Conservation (phyloP, 2,113 vertebrate species). For the Equus quagga region DNA sequence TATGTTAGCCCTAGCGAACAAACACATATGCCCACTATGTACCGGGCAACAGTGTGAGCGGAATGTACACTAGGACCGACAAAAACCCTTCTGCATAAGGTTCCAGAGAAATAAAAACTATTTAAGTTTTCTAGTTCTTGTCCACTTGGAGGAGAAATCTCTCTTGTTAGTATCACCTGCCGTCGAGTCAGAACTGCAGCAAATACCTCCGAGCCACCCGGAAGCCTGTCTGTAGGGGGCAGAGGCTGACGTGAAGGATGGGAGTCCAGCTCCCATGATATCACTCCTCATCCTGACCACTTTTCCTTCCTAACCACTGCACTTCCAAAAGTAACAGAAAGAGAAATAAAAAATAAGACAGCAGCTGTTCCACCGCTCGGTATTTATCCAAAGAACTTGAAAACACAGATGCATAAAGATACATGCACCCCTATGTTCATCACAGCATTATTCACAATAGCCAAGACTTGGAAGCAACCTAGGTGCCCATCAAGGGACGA, state of each 20-base stretch:
- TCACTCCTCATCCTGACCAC: background rate
- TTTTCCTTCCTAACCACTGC: background rate
- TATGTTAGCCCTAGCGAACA: background rate
- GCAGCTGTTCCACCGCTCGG: too few species aligned
- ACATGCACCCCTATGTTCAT: too few species aligned
- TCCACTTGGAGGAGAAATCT: background rate
- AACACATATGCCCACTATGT: fast-evolving
- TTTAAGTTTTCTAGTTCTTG: background rate
- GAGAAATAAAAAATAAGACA: background rate
- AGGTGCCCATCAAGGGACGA: too few species aligned
- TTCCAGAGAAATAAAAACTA: background rate
- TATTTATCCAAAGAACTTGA: too few species aligned
- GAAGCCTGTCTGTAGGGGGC: background rate
- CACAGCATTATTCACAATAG: too few species aligned
- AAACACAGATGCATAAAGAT: too few species aligned
- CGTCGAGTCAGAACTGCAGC: background rate
- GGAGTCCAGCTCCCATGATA: background rate
- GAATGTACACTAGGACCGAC: background rate
- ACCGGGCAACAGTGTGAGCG: background rate
- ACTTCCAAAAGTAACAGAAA: background rate
- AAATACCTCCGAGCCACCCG: background rate
- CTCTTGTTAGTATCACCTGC: background rate
- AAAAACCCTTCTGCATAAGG: background rate
- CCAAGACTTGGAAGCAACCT: too few species aligned
- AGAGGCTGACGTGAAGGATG: background rate